Evolutionary conservation across 1,140 invertebrate genomes (phyloP).

Genomic region (Saccostrea glomerata): DNA sequence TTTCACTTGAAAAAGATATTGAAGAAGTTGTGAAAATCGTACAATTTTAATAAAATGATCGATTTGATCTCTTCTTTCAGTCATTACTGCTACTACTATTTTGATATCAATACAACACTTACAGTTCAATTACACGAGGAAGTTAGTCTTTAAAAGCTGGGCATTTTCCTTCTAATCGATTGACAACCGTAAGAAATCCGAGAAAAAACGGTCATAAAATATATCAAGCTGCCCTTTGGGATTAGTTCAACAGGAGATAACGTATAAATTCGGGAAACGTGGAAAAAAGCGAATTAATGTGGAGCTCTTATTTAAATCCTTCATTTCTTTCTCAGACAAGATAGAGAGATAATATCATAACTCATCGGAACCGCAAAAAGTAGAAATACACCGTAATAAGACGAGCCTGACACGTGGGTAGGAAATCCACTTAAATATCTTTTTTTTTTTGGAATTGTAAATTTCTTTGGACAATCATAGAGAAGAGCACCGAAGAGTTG

Average conservation of each 20-base stretch:
- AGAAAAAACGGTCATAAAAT: slow-evolving; percentile 15
- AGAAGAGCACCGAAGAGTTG: too few species aligned
- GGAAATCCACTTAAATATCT: too few species aligned
- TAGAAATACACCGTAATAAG: background rate
- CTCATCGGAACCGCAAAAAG: background rate
- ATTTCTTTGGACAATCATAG: too few species aligned
- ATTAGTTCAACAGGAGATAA: background rate
- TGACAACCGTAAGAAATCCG: background rate
- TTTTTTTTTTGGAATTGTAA: too few species aligned
- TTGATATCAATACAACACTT: too few species aligned
- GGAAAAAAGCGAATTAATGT: background rate
- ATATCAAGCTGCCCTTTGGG: background rate
- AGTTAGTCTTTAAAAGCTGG: background rate
- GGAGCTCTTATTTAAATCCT: background rate
- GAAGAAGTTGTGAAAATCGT: too few species aligned
- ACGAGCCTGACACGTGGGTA: background rate
- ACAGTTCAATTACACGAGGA: background rate
- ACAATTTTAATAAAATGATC: too few species aligned
- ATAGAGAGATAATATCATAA: background rate
- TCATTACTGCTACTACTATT: too few species aligned
- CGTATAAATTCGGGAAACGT: background rate
- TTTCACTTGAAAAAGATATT: too few species aligned
- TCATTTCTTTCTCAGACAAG: background rate
- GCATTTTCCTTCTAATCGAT: slow-evolving; percentile 17
- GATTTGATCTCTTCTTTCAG: too few species aligned